A percentile compares a stretch with the other conserved stretches of the same genome.
phyloP scores from a whole-genome alignment of 2,888 invertebrate genomes.

The Cetonia aurata region DNA sequence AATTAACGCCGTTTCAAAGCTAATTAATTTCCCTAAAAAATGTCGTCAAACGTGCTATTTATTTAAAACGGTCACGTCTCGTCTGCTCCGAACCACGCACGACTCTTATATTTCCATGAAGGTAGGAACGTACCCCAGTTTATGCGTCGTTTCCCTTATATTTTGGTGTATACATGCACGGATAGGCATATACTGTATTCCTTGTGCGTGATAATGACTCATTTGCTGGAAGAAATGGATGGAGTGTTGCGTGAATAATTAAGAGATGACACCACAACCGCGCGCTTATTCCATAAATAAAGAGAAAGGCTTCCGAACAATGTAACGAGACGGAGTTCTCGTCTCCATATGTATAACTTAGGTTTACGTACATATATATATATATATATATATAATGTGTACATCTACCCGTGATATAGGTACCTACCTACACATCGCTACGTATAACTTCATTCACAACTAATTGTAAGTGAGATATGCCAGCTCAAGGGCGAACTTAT shows the following conservation, averaged over 20 bases:
- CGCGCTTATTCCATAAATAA: constrained; percentile 55
- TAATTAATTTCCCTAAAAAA: constrained; percentile 10
- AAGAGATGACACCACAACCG: constrained; percentile 55
- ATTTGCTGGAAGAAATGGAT: constrained; percentile 40
- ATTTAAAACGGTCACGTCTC: constrained; percentile 13
- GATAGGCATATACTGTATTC: background rate
- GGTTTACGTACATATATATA: no score
- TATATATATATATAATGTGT: no score
- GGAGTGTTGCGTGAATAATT: constrained; percentile 56
- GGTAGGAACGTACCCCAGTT: background rate
- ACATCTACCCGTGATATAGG: no score
- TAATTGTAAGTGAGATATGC: no score
- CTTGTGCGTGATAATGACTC: constrained; percentile 42
- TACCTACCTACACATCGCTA: no score
- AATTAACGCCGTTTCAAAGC: constrained; percentile 2
- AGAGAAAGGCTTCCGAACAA: constrained; percentile 12
- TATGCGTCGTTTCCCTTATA: background rate
- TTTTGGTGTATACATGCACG: constrained; percentile 1
- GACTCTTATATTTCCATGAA: constrained; percentile 2
- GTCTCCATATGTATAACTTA: no score
- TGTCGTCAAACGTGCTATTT: constrained; percentile 6
- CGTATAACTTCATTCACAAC: no score
- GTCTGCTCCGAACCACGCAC: background rate
- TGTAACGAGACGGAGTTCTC: background rate
- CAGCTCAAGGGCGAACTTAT: no score